Base-by-base conservation (phyloP, 2,113 vertebrate species). In the Sylvia atricapilla region DNA sequence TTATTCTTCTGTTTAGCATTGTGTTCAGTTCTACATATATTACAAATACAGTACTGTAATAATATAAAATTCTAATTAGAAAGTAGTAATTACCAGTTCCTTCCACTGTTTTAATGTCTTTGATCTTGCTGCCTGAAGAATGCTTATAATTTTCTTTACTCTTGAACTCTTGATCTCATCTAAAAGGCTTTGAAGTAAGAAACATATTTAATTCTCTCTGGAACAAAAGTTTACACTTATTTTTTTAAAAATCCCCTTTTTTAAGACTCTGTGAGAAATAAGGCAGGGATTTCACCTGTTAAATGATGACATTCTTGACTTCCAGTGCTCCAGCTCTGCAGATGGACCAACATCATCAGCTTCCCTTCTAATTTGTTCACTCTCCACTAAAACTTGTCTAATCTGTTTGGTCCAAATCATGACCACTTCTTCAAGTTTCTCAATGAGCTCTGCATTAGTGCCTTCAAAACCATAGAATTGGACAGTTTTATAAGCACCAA, bases 291-390 rank as follows among this genome's bases (percentile, higher is more conserved):
- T 90, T 76, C 49, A 99, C 98, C 98, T 98, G 97, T 95, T 98
- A 68, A 99, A 98, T 18, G 94, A 98, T 59, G 97, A 97, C 98
- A 98, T 98, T 83, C 98, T 98, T 87, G 95, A 96, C 94, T 98
- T 98, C 98, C 98, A 99, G 90, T 97, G 84, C 79, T 98, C 98
- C 86, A 99, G 96, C 92, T 99, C 98, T 23, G 98, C 97, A 31
- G 95, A 97, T 1, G 98, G 98, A n/a, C 98, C 98, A 13, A 97
- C 96, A 33, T 98, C 97, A 72, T 98, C 97, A 15, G 98, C 96
- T 95, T 98, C 98, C 95, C 97, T 98, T 95, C 98, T 98, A 81
- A 99, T 97, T 95, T 98, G 98, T 62, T 99, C 97, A 93, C 97
- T 98, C 94, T 98, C 97, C 16, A 96, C 98, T 94, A 99, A 97